Conservation (phyloP, 2,888 invertebrate species). For the Siphlonurus alternatus region DNA sequence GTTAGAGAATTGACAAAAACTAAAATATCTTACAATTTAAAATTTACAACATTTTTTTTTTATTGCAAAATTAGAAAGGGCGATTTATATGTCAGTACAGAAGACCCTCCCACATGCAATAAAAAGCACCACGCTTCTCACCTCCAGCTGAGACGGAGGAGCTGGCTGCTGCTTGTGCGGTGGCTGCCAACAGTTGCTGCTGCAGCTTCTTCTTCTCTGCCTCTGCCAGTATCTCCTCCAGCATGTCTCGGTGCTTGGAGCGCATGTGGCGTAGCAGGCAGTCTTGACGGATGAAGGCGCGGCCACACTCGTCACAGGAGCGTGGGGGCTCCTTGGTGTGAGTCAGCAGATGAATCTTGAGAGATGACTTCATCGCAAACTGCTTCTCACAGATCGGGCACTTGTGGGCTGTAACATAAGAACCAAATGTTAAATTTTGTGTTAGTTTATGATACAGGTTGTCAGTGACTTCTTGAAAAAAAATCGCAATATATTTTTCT, state of each 20-base stretch:
- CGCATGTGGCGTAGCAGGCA: constrained; percentile 63
- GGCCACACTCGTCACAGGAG: constrained; percentile 58
- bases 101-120: too few species aligned
- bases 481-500: too few species aligned
- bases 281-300: constrained; percentile 63
- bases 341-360: constrained; percentile 51
- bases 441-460: too few species aligned
- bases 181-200: constrained; percentile 18
- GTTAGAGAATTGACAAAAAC: too few species aligned
- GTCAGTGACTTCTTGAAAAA: too few species aligned
- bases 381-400: constrained; percentile 40
- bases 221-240: constrained; percentile 42
- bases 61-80: too few species aligned
- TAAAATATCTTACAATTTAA: too few species aligned
- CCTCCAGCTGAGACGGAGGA: constrained; percentile 5
- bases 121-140: too few species aligned
- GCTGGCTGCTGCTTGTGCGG: constrained; percentile 8
- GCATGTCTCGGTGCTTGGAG: constrained; percentile 45
- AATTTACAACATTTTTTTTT: too few species aligned
- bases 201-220: constrained; percentile 40
- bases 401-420: constrained; percentile 19
- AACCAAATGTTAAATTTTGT: not conserved
- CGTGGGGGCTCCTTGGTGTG: constrained; percentile 56
- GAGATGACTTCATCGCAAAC: constrained; percentile 48
- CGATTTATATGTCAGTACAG: too few species aligned